A percentile compares a stretch with the other conserved stretches of the same genome.
Conservation (phyloP, 1,140 invertebrate genomes). For the Heliconius eleuchia region DNA sequence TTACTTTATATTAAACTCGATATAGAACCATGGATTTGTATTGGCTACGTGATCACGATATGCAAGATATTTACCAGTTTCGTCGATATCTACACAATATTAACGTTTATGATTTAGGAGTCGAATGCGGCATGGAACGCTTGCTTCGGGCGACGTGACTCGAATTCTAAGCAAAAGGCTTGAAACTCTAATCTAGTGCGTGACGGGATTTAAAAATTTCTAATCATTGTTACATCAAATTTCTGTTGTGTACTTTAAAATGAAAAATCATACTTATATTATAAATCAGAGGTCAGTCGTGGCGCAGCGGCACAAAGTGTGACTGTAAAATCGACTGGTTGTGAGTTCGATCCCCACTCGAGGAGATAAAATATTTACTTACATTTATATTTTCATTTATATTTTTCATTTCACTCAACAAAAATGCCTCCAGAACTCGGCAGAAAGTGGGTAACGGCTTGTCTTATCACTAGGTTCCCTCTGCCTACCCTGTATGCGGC, state of each 20-base stretch:
- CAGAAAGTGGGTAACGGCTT: too few relatives aligned
- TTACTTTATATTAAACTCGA: not conserved
- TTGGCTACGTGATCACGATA: constrained; percentile 16
- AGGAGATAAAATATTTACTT: too few relatives aligned
- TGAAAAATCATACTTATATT: not conserved
- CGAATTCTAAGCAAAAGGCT: constrained; percentile 21
- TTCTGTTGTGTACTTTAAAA: not conserved
- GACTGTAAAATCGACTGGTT: too few relatives aligned
- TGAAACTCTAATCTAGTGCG: constrained; percentile 12
- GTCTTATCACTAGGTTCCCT: too few relatives aligned
- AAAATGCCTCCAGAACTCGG: too few relatives aligned
- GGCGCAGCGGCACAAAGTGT: too few relatives aligned
- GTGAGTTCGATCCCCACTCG: too few relatives aligned
- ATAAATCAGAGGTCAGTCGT: too few relatives aligned
- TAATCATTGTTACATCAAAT: not conserved
- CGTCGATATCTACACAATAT: constrained; percentile 28
- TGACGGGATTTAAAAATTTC: constrained; percentile 10
- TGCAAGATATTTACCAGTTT: constrained; percentile 15
- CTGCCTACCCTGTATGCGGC: too few relatives aligned
- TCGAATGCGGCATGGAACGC: constrained; percentile 14
- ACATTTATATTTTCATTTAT: too few relatives aligned
- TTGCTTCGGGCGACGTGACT: constrained; percentile 17
- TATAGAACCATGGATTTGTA: constrained; percentile 3
- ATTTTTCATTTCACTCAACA: too few relatives aligned
- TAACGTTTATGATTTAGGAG: constrained; percentile 32